Evolutionary conservation across 2,113 vertebrate genomes (phyloP).

Genomic region (Microcebus ravelobensis): DNA sequence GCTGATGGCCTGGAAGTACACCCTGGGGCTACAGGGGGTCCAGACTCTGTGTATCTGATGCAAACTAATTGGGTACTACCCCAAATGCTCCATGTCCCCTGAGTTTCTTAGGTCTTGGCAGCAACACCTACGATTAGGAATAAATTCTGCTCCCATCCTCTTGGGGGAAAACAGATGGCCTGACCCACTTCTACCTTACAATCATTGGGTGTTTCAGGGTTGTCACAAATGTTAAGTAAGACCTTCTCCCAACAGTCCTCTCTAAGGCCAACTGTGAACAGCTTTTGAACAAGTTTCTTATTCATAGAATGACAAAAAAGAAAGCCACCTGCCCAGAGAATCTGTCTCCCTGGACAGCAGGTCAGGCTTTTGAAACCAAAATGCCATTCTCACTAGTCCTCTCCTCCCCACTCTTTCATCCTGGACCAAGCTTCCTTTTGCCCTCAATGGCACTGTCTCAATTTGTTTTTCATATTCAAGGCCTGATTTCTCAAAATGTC

Average conservation of each 20-base stretch:
- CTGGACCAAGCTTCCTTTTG: not conserved
- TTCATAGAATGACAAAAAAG: not conserved
- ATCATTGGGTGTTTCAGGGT: not conserved
- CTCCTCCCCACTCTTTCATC: not conserved
- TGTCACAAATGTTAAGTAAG: not conserved
- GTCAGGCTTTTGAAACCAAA: not conserved
- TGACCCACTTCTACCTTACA: not conserved
- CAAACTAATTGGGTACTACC: not conserved
- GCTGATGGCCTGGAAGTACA: not conserved
- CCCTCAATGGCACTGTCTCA: not conserved
- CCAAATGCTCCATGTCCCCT: not conserved
- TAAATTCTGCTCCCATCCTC: not conserved
- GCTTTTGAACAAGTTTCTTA: not conserved
- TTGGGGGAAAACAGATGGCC: not conserved
- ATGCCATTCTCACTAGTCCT: not conserved
- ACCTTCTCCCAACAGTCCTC: not conserved
- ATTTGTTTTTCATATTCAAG: not conserved
- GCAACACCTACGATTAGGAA: not conserved
- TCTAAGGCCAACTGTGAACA: not conserved
- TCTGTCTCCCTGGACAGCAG: not conserved
- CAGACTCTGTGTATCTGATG: not conserved
- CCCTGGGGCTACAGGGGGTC: not conserved
- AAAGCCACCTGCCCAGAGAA: not conserved
- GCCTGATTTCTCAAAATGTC: slow-evolving; percentile 48
- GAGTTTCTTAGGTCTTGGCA: not conserved